phyloP scores from a whole-genome alignment of 2,888 invertebrate species.

The Ditula angustiorana region DNA sequence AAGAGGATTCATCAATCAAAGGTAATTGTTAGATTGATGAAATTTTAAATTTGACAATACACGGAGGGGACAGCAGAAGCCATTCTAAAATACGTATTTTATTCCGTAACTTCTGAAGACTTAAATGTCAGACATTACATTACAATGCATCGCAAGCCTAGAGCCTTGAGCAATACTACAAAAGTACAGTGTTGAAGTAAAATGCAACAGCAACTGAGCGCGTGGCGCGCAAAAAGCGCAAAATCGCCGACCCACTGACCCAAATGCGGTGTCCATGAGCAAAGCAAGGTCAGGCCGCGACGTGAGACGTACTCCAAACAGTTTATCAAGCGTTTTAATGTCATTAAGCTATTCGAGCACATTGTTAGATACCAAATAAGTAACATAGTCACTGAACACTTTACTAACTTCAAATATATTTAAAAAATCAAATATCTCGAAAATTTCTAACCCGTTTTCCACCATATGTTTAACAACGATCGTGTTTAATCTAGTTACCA shows the following conservation, averaged over 20 bases:
- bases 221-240: constrained; percentile 48
- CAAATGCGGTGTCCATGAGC: constrained; percentile 72
- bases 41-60: background rate
- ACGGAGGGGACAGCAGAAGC: background rate
- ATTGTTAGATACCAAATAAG: too few species aligned
- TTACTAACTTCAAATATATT: too few species aligned
- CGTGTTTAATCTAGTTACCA: too few species aligned
- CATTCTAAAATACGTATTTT: background rate
- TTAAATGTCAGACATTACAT: constrained; percentile 14
- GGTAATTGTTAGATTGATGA: background rate
- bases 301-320: constrained; percentile 22
- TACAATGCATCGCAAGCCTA: constrained; percentile 20
- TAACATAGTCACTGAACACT: too few species aligned
- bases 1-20: background rate
- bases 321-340: constrained; percentile 15
- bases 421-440: too few species aligned
- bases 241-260: constrained; percentile 74
- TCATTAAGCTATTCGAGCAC: background rate
- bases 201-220: constrained; percentile 25
- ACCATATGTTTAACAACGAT: too few species aligned
- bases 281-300: constrained; percentile 70
- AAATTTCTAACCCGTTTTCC: too few species aligned
- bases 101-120: background rate
- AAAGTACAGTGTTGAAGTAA: constrained; percentile 27
- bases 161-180: constrained; percentile 16